phyloP scores from a whole-genome alignment of 2,888 invertebrate genomes.

The Metacarcinus magister region DNA sequence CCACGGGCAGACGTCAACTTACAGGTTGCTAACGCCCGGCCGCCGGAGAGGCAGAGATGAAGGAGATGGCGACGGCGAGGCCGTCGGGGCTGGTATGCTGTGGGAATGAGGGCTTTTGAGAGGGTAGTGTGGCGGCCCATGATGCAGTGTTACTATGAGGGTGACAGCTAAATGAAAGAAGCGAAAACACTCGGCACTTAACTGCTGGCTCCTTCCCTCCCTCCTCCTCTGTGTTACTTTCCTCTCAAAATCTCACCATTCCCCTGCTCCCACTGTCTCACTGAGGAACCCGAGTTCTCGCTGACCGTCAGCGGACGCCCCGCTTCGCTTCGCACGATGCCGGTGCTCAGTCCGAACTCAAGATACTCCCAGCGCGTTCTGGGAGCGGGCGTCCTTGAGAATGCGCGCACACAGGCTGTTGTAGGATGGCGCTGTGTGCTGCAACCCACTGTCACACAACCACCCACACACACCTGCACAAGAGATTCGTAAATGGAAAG shows the following conservation, averaged over 20 bases:
- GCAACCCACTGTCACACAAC: not conserved
- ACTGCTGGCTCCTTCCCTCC: not conserved
- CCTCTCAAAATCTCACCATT: not conserved
- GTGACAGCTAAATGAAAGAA: not conserved
- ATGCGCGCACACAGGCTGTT: slow-evolving; percentile 21
- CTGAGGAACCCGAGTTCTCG: slow-evolving; percentile 4
- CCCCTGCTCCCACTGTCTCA: not conserved
- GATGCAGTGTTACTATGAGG: not conserved
- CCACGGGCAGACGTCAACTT: slow-evolving; percentile 70
- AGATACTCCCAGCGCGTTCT: slow-evolving; percentile 32
- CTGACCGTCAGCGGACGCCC: slow-evolving; percentile 7
- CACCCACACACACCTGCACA: not conserved
- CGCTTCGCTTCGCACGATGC: slow-evolving; percentile 37
- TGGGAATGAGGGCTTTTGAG: not conserved
- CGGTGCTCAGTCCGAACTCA: slow-evolving; percentile 33
- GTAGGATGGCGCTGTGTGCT: not conserved
- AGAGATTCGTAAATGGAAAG: not conserved
- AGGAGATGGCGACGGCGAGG: slow-evolving; percentile 69
- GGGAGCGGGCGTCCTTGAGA: slow-evolving; percentile 6
- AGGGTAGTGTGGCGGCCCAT: not conserved
- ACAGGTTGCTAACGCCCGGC: slow-evolving; percentile 66
- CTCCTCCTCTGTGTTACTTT: not conserved
- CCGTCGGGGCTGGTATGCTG: slow-evolving; percentile 75
- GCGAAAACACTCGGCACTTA: too few species aligned
- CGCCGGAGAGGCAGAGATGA: slow-evolving; percentile 62